phyloP scores from a whole-genome alignment of 53 echinoderm and acorn worm genomes.

The Arbacia lixula region DNA sequence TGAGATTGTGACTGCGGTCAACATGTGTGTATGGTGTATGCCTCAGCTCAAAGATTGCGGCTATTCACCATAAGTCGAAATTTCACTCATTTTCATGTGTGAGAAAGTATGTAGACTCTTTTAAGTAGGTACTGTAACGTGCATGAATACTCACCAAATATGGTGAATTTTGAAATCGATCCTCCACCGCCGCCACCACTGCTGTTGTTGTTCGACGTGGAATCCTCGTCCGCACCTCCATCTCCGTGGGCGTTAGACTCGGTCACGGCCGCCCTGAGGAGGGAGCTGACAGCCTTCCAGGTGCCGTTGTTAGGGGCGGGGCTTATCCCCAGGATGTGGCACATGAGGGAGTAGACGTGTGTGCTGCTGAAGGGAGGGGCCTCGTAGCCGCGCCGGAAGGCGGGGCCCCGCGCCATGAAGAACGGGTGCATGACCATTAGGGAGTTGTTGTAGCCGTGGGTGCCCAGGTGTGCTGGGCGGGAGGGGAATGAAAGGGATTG shows the following conservation, averaged over 20 bases:
- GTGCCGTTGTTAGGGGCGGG: conserved; percentile 80
- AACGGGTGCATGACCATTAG: conserved; percentile 73
- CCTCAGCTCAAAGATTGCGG: no score
- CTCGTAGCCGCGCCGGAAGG: conserved; percentile 65
- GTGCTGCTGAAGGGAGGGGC: conserved; percentile 81
- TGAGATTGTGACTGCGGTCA: no score
- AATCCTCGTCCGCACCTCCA: not conserved
- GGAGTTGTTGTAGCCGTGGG: conserved; percentile 92
- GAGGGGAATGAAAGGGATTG: not conserved
- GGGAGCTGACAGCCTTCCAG: conserved; percentile 57
- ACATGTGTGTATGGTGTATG: no score
- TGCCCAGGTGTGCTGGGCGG: conserved; percentile 44
- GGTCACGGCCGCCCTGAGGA: conserved; percentile 4
- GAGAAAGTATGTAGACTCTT: no score
- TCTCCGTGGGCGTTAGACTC: conserved; percentile 1
- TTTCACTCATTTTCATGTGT: no score
- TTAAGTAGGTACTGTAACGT: no score
- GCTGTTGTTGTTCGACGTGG: no score
- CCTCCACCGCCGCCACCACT: conserved; percentile 15
- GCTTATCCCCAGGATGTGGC: conserved; percentile 61
- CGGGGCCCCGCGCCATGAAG: conserved; percentile 87
- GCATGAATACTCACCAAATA: conserved; percentile 38
- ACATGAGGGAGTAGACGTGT: conserved; percentile 82
- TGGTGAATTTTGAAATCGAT: conserved; percentile 12
- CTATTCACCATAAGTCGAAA: no score